These are phyloP conservation scores for Papilio machaon DNA, from an alignment of 1,140 invertebrate species.

Conservation along the genomic window DNA sequence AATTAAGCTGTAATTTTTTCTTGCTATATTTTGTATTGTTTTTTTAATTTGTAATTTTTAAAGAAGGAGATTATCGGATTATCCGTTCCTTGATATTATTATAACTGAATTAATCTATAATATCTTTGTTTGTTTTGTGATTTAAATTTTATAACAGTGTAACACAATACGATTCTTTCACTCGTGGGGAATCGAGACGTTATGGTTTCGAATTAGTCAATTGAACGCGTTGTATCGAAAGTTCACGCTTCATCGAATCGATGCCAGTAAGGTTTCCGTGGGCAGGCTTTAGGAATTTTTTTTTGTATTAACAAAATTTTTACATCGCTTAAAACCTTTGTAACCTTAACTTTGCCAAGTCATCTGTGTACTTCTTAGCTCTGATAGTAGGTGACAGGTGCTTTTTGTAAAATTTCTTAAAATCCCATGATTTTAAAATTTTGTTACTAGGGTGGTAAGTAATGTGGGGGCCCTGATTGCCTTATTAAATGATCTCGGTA, in stretches of 20 bases:
- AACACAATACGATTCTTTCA: constrained; percentile 35
- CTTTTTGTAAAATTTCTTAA: neutral
- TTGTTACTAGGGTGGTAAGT: neutral
- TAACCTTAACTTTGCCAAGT: constrained; percentile 41
- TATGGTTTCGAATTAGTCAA: constrained; percentile 42
- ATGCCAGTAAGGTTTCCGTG: constrained; percentile 52
- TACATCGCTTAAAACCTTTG: constrained; percentile 34
- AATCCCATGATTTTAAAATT: neutral
- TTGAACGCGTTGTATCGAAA: constrained; percentile 54
- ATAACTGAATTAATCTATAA: neutral
- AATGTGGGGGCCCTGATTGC: too few relatives aligned
- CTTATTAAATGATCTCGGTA: too few relatives aligned
- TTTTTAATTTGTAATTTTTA: too few relatives aligned
- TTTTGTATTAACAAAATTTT: constrained; percentile 37
- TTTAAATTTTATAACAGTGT: constrained; percentile 23
- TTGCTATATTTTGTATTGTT: too few relatives aligned
- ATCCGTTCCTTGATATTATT: neutral
- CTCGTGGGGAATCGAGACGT: constrained; percentile 38
- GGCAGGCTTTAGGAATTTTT: constrained; percentile 46
- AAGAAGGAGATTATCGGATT: too few relatives aligned
- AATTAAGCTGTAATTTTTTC: too few relatives aligned
- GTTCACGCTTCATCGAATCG: constrained; percentile 49
- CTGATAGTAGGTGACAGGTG: constrained; percentile 32
- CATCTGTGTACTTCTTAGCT: constrained; percentile 37
- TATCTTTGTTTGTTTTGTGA: neutral